phyloP scores from a whole-genome alignment of 92 coral and sea anemone species.

The Zoanthus gigantus region DNA sequence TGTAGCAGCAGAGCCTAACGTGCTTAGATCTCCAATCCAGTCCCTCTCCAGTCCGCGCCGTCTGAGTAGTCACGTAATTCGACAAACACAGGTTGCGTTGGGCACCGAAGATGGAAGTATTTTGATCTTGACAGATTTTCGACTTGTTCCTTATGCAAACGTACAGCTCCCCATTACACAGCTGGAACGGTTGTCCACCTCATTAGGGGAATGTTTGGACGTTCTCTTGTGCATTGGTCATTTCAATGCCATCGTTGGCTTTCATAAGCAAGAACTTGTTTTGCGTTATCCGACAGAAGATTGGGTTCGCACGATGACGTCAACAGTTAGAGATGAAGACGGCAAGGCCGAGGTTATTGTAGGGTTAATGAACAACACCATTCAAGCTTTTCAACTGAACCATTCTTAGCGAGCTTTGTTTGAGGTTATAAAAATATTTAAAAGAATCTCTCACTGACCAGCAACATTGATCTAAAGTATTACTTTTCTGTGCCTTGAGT shows the following conservation, averaged over 20 bases:
- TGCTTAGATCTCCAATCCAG: conserved; percentile 78
- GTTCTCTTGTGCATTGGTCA: conserved; percentile 77
- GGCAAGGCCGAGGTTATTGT: conserved; percentile 46
- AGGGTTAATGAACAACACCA: conserved; percentile 71
- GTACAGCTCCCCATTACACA: conserved; percentile 76
- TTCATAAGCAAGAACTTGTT: conserved; percentile 69
- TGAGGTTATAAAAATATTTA: too few species aligned
- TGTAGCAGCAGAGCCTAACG: conserved; percentile 60
- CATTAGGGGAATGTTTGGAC: conserved; percentile 52
- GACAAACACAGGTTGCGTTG: conserved; percentile 80
- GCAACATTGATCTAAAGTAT: too few species aligned
- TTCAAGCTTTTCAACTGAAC: conserved; percentile 44
- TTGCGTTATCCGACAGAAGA: conserved; percentile 65
- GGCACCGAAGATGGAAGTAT: conserved; percentile 82
- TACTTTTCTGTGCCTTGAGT: too few species aligned
- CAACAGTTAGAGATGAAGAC: conserved; percentile 45
- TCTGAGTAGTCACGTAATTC: conserved; percentile 53
- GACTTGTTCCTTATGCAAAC: conserved; percentile 69
- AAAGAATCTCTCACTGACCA: too few species aligned
- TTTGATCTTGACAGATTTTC: conserved; percentile 68
- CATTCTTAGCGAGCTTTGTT: too few species aligned
- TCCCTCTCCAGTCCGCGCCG: conserved; percentile 68
- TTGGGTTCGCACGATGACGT: conserved; percentile 76
- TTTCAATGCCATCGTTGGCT: conserved; percentile 79
- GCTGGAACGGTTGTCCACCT: conserved; percentile 54